Base-by-base conservation (phyloP, 2,797 vertebrate genomes). In the Clarias pachynema region DNA sequence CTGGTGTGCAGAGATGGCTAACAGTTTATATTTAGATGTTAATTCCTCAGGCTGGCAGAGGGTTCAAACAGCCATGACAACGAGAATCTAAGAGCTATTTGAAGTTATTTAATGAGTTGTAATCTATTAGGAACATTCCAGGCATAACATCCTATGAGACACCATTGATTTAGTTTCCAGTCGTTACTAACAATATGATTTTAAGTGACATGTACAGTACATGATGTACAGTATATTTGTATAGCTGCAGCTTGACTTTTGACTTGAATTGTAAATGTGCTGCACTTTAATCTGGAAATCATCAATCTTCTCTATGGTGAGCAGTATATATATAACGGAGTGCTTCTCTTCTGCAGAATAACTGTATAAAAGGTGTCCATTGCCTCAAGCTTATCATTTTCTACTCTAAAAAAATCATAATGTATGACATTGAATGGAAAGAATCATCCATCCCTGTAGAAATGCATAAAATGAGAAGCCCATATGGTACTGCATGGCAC, bases 401-500 rank as follows among this genome's bases (percentile, higher is more conserved):
- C 49, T 81, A 59, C 26, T 68, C 34, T 53, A 84, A 26, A 53
- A 40, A 29, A 78, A 59, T 37, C 44, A 37, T 37, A 66, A 79
- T 79, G 59, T 72, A 84, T 70, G 16, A 74, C 66, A 75, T 31
- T 53, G 81, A 65, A 72, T 77, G 69, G 69, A 49, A 65, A 59
- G 26, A 85, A 84, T 59, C 26, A 16, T 86, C 59, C 22, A 44
- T 85, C 82, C 75, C 84, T 83, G 84, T 82, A 79, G 69, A 88
- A 79, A 83, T 62, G 37, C 60, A 74, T 60, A 57, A 74, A 77
- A 74, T 73, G 78, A 80, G 78, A 82, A 82, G 80, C 68, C 82
- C 87, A 88, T 85, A 87, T 86, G 87, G 77, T 88, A 80, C 69
- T n/a, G 26, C 63, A 79, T 86, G 86, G 87, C 81, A 87, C 74